phyloP scores from a whole-genome alignment of 2,797 vertebrate species.

The Halcyon leucocephala region DNA sequence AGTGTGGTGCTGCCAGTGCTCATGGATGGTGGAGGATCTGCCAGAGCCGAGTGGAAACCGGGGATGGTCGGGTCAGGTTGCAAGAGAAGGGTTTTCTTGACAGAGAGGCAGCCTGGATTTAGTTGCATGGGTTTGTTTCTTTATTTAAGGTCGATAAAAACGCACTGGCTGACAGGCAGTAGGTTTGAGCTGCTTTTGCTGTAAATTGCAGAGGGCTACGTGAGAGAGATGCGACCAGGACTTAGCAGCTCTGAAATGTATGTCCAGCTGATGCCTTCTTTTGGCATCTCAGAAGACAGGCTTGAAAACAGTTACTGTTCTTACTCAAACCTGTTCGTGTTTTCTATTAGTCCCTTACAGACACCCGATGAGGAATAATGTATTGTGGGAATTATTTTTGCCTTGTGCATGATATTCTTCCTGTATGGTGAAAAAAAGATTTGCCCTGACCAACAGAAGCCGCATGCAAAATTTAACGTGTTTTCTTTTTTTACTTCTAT shows the following conservation, averaged over 20 bases:
- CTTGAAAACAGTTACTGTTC: background rate
- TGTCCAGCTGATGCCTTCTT: background rate
- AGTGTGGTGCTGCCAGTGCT: background rate
- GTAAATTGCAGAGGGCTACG: background rate
- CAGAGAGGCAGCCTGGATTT: background rate
- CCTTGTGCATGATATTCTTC: background rate
- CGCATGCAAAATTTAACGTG: background rate
- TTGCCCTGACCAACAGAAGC: background rate
- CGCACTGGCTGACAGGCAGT: background rate
- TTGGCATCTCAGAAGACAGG: background rate
- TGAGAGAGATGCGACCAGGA: background rate
- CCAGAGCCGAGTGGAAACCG: background rate
- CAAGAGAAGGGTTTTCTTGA: background rate
- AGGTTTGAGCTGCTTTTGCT: background rate
- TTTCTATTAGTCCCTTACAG: background rate
- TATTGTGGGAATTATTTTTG: background rate
- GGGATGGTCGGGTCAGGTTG: background rate
- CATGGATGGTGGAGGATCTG: background rate
- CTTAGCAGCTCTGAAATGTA: background rate
- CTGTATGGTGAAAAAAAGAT: background rate
- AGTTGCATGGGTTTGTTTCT: background rate
- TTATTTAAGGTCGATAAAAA: background rate
- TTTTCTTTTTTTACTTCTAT: background rate
- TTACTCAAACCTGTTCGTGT: background rate
- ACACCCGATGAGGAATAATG: background rate